Percentiles rank a stretch among this genome's conserved stretches.
phyloP scores from a whole-genome alignment of 2,888 invertebrate species.

The Drosophila paramelanica region DNA sequence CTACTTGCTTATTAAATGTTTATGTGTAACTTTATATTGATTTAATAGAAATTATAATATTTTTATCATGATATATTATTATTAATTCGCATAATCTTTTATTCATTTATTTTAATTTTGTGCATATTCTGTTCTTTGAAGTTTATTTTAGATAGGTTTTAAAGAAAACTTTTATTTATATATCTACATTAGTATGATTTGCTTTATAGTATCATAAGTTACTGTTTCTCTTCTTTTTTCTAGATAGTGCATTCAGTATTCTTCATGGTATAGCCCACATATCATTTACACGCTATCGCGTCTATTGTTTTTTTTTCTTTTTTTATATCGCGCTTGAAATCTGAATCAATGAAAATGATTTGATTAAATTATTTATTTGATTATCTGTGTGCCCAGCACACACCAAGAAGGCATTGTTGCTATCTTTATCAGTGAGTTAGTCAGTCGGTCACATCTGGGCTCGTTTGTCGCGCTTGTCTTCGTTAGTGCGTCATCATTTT shows the following conservation, averaged over 20 bases:
- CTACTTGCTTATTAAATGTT: too few relatives aligned
- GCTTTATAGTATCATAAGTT: too few relatives aligned
- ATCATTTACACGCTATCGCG: background rate
- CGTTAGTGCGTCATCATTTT: constrained; percentile 30
- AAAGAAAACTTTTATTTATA: too few relatives aligned
- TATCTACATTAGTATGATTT: too few relatives aligned
- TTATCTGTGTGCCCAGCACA: constrained; percentile 7
- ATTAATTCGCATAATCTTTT: too few relatives aligned
- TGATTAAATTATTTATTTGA: constrained; percentile 56
- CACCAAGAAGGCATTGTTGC: constrained; percentile 33
- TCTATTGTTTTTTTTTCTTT: constrained; percentile 17
- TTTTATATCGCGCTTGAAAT: constrained; percentile 38
- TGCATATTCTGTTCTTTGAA: too few relatives aligned
- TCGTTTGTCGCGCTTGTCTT: constrained; percentile 10
- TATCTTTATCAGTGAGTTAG: constrained; percentile 35
- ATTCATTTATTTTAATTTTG: too few relatives aligned
- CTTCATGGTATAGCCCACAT: background rate
- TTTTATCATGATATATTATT: too few relatives aligned
- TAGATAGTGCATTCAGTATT: constrained; percentile 21
- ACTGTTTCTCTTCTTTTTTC: too few relatives aligned
- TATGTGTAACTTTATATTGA: too few relatives aligned
- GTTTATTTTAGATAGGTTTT: too few relatives aligned
- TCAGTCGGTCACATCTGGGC: constrained; percentile 7
- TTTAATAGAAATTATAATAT: too few relatives aligned
- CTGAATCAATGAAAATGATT: constrained; percentile 51